Percentiles rank a stretch among this genome's conserved stretches.
Conservation (phyloP, 2,797 vertebrate species). For the Macropus fuliginosus region DNA sequence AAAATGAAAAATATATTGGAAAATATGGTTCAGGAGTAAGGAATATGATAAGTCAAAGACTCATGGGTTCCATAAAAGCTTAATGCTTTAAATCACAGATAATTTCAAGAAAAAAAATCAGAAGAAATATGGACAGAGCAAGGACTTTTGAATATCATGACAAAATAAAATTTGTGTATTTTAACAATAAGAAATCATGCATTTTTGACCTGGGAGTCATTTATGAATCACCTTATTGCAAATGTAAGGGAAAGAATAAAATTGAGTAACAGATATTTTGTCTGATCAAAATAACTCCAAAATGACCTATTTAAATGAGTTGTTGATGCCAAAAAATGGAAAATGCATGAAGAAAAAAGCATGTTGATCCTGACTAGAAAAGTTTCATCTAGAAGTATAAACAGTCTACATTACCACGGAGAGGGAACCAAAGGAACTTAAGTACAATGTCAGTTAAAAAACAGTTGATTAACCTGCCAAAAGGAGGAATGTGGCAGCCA, state of each 20-base stretch:
- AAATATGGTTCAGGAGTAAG: not conserved
- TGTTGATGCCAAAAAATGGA: not conserved
- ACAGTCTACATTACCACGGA: not conserved
- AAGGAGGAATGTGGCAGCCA: not conserved
- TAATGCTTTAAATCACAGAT: not conserved
- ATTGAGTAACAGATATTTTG: not conserved
- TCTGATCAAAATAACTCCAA: not conserved
- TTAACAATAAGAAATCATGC: not conserved
- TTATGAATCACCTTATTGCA: not conserved
- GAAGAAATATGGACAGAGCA: not conserved
- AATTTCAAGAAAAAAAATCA: not conserved
- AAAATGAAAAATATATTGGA: too few species aligned
- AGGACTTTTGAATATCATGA: not conserved
- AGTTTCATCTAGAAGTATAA: not conserved
- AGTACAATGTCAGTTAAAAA: not conserved
- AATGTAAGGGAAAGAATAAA: not conserved
- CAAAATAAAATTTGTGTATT: not conserved
- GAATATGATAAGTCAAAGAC: not conserved
- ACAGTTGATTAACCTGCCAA: not conserved
- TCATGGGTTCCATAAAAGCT: not conserved
- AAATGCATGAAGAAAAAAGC: not conserved
- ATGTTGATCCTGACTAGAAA: not conserved
- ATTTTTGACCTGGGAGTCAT: not conserved
- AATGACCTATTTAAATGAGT: not conserved
- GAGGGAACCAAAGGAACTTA: not conserved